Percentiles rank a stretch among this genome's conserved stretches.
phyloP scores from a whole-genome alignment of 2,113 vertebrate genomes.

The Anoplopoma fimbria region DNA sequence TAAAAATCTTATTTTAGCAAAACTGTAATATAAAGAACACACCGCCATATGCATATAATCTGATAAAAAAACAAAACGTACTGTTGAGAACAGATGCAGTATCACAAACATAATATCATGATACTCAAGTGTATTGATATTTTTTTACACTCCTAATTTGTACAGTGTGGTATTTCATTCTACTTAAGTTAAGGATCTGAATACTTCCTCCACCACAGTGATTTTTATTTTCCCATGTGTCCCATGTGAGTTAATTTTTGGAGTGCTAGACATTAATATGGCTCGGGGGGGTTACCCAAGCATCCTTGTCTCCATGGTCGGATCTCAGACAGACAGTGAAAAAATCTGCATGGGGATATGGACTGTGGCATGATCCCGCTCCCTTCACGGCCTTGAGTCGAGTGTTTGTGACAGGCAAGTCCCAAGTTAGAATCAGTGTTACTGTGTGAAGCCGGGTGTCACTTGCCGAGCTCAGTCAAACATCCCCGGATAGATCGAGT shows the following conservation, averaged over 20 bases:
- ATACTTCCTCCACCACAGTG: not conserved
- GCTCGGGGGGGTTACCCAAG: not conserved
- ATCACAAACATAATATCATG: too few species aligned
- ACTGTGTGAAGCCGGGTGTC: conserved; percentile 16
- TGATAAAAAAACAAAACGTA: too few species aligned
- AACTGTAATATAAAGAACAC: too few species aligned
- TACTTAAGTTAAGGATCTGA: not conserved
- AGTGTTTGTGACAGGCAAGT: conserved; percentile 26
- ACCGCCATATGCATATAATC: not conserved
- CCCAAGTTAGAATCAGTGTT: conserved; percentile 19
- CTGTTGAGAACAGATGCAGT: too few species aligned
- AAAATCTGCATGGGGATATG: not conserved
- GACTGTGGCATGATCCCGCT: not conserved
- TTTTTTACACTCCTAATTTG: not conserved
- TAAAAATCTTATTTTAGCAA: too few species aligned
- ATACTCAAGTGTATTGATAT: too few species aligned
- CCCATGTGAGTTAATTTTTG: conserved; percentile 2
- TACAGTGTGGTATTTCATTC: not conserved
- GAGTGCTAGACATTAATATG: not conserved
- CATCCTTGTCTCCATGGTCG: not conserved
- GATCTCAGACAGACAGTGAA: not conserved
- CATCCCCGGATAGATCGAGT: not conserved
- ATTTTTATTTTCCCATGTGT: not conserved
- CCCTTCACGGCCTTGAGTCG: not conserved
- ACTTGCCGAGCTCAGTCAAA: not conserved